phyloP scores from a whole-genome alignment of 92 coral and sea anemone genomes.

The Phenganax stokvisi region DNA sequence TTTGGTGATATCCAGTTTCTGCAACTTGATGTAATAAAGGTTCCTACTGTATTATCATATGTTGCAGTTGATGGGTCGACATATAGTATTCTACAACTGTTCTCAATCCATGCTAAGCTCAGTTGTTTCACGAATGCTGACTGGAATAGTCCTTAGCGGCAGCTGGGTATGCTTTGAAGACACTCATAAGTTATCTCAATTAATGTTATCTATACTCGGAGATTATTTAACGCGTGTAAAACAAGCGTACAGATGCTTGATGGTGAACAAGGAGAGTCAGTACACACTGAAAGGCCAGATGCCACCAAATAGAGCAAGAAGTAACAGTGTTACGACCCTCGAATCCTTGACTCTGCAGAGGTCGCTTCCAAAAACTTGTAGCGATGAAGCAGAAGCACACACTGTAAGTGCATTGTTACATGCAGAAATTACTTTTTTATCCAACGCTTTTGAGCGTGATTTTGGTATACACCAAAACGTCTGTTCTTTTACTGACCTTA shows the following conservation, averaged over 20 bases:
- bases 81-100: conserved; percentile 75
- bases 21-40: background rate
- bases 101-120: conserved; percentile 55
- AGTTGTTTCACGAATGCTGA: conserved; percentile 60
- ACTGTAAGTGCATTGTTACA: background rate
- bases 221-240: conserved; percentile 66
- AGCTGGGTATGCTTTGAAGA: conserved; percentile 92
- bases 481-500: too few species aligned
- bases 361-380: background rate
- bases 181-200: conserved; percentile 54
- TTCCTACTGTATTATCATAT: background rate
- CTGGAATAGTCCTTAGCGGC: conserved; percentile 75
- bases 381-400: background rate
- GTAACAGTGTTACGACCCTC: conserved; percentile 43
- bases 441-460: background rate
- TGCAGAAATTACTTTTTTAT: background rate
- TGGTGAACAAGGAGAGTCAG: conserved; percentile 50
- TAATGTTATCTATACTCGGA: conserved; percentile 61
- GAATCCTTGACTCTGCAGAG: conserved; percentile 21
- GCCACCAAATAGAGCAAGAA: conserved; percentile 10
- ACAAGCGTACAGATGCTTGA: conserved; percentile 53
- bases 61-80: conserved; percentile 76
- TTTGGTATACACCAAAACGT: too few species aligned
- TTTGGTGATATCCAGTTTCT: background rate
- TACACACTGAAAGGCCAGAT: conserved; percentile 33